Evolutionary conservation across 1,140 invertebrate genomes (phyloP).

Genomic region (Aphis craccivora): DNA sequence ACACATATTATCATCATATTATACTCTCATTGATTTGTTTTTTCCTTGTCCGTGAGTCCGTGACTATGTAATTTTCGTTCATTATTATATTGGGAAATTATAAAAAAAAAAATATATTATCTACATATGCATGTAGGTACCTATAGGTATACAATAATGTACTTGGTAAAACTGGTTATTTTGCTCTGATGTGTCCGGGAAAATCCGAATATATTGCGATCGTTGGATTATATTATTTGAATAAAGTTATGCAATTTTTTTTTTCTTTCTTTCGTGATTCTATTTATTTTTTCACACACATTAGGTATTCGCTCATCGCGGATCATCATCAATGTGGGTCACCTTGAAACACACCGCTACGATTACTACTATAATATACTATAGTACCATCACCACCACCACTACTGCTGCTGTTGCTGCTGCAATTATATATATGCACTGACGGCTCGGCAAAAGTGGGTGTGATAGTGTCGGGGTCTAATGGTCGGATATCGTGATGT

Average conservation of each 20-base stretch:
- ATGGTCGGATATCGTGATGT: conserved; percentile 58
- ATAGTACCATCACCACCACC: background rate
- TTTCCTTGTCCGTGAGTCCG: conserved; percentile 42
- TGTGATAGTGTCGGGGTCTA: conserved; percentile 43
- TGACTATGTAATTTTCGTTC: conserved; percentile 46
- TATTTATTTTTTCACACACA: conserved; percentile 26
- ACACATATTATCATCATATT: background rate
- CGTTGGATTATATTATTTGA: background rate
- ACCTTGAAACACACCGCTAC: conserved; percentile 40
- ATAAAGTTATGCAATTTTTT: conserved; percentile 44
- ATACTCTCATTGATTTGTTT: conserved; percentile 35
- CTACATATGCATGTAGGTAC: background rate
- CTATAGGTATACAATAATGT: background rate
- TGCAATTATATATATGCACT: background rate
- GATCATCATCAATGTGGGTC: conserved; percentile 55
- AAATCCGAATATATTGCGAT: conserved; percentile 33
- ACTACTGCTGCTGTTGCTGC: background rate
- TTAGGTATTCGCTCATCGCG: conserved; percentile 11
- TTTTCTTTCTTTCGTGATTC: conserved; percentile 22
- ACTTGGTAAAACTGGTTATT: conserved; percentile 24
- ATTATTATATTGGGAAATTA: conserved; percentile 40
- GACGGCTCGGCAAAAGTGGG: conserved; percentile 41
- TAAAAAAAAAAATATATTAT: conserved; percentile 26
- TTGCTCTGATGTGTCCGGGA: background rate
- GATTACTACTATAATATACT: background rate